A percentile compares a stretch with the other conserved stretches of the same genome.
These are phyloP conservation scores for Mus spretus DNA, from an alignment of 2,797 vertebrate genomes.

Conservation along the genomic window DNA sequence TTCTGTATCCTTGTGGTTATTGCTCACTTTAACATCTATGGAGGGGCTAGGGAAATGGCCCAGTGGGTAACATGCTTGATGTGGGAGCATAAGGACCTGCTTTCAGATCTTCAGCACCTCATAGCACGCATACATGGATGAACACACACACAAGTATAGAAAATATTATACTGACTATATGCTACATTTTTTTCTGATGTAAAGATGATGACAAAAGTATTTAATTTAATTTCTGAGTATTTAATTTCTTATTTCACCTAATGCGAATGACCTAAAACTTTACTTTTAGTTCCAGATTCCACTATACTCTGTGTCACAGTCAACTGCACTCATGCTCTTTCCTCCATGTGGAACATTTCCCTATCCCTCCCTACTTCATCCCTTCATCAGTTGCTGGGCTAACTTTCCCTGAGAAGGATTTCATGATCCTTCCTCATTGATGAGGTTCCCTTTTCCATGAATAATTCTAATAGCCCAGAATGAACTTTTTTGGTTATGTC, in stretches of 20 bases:
- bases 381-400: not conserved
- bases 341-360: not conserved
- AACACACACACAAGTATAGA: not conserved
- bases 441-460: not conserved
- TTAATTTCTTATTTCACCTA: slow-evolving; percentile 61
- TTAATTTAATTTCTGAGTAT: slow-evolving; percentile 38
- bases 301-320: not conserved
- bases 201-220: not conserved
- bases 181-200: not conserved
- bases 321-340: not conserved
- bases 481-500: not conserved
- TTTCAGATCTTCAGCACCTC: not conserved
- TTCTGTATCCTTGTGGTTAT: slow-evolving; percentile 10
- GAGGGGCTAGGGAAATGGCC: not conserved
- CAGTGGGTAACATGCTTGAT: not conserved
- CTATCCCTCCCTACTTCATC: not conserved
- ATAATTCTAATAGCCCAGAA: slow-evolving; percentile 10
- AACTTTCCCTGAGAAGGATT: slow-evolving; percentile 43
- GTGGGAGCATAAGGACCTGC: not conserved
- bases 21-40: slow-evolving; percentile 3
- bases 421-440: slow-evolving; percentile 10
- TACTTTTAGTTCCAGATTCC: not conserved
- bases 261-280: not conserved
- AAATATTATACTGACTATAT: slow-evolving; percentile 32
- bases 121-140: not conserved